phyloP scores from a whole-genome alignment of 2,888 invertebrate genomes.

The Mythimna loreyi region DNA sequence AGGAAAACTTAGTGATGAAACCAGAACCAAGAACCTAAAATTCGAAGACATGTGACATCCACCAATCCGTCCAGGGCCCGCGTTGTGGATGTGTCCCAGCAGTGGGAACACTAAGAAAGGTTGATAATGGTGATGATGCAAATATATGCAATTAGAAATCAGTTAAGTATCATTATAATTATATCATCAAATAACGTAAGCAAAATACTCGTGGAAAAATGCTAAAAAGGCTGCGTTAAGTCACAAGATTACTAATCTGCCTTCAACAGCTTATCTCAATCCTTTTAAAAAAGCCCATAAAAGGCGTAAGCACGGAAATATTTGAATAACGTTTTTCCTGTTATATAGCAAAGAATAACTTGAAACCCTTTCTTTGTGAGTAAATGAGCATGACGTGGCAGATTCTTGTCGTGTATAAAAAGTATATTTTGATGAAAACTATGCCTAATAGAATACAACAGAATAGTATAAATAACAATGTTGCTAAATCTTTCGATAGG shows the following conservation, averaged over 20 bases:
- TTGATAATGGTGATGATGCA: too few relatives aligned
- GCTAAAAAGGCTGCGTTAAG: slow-evolving; percentile 16
- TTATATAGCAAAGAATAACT: slow-evolving; percentile 20
- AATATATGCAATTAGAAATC: too few relatives aligned
- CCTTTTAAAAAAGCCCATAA: slow-evolving; percentile 41
- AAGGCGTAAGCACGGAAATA: slow-evolving; percentile 32
- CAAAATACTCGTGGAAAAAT: slow-evolving; percentile 5
- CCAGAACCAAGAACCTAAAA: too few relatives aligned
- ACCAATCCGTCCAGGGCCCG: too few relatives aligned
- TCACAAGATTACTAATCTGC: slow-evolving; percentile 44
- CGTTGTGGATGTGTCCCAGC: too few relatives aligned
- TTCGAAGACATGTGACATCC: too few relatives aligned
- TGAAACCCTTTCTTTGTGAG: neutral
- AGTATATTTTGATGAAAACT: neutral
- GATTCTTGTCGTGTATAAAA: neutral
- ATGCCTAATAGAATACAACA: too few relatives aligned
- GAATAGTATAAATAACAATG: too few relatives aligned
- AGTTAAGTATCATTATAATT: too few relatives aligned
- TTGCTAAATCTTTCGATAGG: too few relatives aligned
- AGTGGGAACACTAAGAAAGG: too few relatives aligned
- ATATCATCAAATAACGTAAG: neutral
- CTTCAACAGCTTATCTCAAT: slow-evolving; percentile 32
- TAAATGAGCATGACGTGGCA: neutral
- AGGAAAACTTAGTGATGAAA: too few relatives aligned
- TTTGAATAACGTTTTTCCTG: slow-evolving; percentile 35